Evolutionary conservation across 2,888 invertebrate species (phyloP).

Genomic region (Harmothoe impar): DNA sequence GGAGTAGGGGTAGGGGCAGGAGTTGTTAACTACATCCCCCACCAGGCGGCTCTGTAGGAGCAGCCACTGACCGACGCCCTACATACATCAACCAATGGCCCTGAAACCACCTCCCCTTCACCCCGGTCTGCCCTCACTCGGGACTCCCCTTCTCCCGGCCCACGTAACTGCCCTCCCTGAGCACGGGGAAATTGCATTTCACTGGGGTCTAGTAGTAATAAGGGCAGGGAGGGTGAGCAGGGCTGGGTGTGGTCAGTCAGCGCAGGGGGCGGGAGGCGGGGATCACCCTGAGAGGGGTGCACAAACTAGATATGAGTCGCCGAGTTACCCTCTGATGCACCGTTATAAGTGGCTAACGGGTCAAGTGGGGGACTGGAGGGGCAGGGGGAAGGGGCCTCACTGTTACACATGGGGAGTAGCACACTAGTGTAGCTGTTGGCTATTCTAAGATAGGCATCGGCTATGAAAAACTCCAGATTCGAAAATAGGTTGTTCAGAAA

Average conservation of each 20-base stretch:
- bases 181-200: slow-evolving; percentile 37
- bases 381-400: too few species aligned
- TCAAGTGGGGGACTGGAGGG: too few species aligned
- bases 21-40: too few species aligned
- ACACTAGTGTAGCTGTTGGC: too few species aligned
- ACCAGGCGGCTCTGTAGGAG: background rate
- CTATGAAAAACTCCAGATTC: too few species aligned
- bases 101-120: background rate
- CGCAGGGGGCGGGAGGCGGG: background rate
- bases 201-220: background rate
- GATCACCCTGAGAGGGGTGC: background rate
- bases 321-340: background rate
- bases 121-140: background rate
- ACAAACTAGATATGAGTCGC: background rate
- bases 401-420: too few species aligned
- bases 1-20: too few species aligned
- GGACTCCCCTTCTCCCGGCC: background rate
- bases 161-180: background rate
- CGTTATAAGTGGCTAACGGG: background rate
- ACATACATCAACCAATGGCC: background rate
- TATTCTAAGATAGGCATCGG: too few species aligned
- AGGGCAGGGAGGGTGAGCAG: background rate
- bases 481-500: too few species aligned
- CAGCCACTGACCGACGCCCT: background rate
- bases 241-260: background rate